Evolutionary conservation across 2,113 vertebrate species (phyloP).

Genomic region (Microtus pennsylvanicus): DNA sequence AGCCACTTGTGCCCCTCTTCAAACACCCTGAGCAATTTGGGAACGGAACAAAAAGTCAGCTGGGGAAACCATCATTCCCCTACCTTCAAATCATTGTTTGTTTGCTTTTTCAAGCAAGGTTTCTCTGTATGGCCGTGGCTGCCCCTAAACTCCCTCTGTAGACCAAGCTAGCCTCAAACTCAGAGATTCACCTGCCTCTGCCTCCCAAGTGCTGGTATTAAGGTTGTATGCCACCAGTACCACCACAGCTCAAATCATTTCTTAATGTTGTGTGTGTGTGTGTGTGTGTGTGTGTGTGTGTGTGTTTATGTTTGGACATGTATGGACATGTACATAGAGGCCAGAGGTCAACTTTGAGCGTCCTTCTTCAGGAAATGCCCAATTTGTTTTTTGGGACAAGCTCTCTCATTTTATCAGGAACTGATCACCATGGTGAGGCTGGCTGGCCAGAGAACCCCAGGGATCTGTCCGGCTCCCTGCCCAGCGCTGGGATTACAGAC

Average conservation of each 20-base stretch:
- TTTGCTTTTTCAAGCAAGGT: neutral
- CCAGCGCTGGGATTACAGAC: neutral
- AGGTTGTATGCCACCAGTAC: neutral
- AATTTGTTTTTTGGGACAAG: neutral
- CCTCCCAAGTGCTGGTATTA: neutral
- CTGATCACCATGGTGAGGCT: neutral
- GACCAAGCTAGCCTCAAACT: neutral
- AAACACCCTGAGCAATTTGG: neutral
- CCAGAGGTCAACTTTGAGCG: neutral
- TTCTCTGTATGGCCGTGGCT: neutral
- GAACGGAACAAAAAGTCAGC: neutral
- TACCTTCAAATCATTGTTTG: neutral
- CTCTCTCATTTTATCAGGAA: neutral
- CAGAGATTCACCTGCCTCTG: neutral
- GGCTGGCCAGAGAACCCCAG: neutral
- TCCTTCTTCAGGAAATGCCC: neutral
- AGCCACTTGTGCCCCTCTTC: slow-evolving; percentile 43
- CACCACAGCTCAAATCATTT: neutral
- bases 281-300: neutral
- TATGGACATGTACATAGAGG: neutral
- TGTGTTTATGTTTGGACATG: neutral
- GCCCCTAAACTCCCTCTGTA: neutral
- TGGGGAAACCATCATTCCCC: neutral
- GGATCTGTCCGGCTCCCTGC: neutral
- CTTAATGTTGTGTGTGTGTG: neutral